Evolutionary conservation across 2,888 invertebrate genomes (phyloP).

Genomic region (Spodoptera littoralis): DNA sequence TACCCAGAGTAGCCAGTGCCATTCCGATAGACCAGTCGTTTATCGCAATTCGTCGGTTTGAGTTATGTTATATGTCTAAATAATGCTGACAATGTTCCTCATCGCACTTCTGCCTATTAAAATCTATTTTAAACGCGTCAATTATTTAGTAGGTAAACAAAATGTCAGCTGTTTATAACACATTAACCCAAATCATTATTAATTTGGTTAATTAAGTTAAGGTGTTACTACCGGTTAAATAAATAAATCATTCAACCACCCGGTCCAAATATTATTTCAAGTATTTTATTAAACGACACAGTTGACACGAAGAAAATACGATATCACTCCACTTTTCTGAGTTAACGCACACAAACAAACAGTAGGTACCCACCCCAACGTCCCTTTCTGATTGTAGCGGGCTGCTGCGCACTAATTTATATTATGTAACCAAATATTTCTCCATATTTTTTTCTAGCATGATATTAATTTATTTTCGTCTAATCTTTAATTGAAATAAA

Average conservation of each 20-base stretch:
- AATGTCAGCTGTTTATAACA: too few relatives aligned
- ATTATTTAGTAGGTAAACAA: too few relatives aligned
- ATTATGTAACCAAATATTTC: conserved; percentile 63
- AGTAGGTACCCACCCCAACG: conserved; percentile 51
- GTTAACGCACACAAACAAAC: conserved; percentile 58
- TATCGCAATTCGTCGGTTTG: conserved; percentile 19
- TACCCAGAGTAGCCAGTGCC: conserved; percentile 54
- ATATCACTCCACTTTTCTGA: conserved; percentile 38
- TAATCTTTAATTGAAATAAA: background rate
- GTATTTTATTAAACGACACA: conserved; percentile 2
- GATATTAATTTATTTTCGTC: background rate
- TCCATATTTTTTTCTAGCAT: conserved; percentile 1
- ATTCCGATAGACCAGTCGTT: conserved; percentile 48
- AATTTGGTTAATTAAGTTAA: too few relatives aligned
- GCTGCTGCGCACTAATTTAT: conserved; percentile 68
- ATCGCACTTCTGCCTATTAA: background rate
- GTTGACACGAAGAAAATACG: conserved; percentile 23
- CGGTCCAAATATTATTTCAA: background rate
- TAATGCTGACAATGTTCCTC: conserved; percentile 28
- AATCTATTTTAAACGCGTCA: too few relatives aligned
- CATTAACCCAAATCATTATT: too few relatives aligned
- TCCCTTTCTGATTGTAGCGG: conserved; percentile 54
- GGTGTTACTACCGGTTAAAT: too few relatives aligned
- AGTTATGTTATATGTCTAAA: conserved; percentile 36
- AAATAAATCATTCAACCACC: too few relatives aligned